Conservation (phyloP, 2,113 vertebrate species). For the Actenoides lindsayi region DNA sequence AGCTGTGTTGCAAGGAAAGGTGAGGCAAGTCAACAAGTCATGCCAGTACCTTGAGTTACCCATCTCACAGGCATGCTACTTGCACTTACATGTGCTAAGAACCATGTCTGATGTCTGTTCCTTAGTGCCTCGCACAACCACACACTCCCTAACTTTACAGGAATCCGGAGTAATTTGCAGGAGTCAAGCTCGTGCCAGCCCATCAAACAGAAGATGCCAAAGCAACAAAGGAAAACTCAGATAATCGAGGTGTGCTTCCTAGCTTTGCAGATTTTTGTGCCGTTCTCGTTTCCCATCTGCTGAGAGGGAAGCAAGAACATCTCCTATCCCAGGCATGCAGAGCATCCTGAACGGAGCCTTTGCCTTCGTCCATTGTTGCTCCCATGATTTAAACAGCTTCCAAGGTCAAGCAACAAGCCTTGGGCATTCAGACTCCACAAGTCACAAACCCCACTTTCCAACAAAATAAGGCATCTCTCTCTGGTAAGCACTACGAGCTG, state of each 20-base stretch:
- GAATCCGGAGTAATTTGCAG: not conserved
- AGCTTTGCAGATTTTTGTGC: not conserved
- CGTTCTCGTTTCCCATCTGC: not conserved
- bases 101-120: accelerated
- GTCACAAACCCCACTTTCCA: not conserved
- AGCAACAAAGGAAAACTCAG: not conserved
- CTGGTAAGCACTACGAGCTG: not conserved
- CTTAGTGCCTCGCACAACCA: not conserved
- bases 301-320: not conserved
- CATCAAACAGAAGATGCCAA: not conserved
- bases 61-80: not conserved
- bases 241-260: not conserved
- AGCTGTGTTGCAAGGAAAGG: not conserved
- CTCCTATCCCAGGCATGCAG: accelerated
- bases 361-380: not conserved
- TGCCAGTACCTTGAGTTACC: not conserved
- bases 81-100: accelerated
- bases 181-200: not conserved
- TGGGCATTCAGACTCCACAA: not conserved
- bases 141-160: not conserved
- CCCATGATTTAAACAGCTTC: not conserved
- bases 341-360: not conserved
- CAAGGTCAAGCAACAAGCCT: not conserved
- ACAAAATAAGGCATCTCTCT: not conserved
- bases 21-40: not conserved